Evolutionary conservation across 1,140 invertebrate genomes (phyloP), one percentile per base, ranked within the genome.

Genomic region (Zaprionus lachaisei): DNA sequence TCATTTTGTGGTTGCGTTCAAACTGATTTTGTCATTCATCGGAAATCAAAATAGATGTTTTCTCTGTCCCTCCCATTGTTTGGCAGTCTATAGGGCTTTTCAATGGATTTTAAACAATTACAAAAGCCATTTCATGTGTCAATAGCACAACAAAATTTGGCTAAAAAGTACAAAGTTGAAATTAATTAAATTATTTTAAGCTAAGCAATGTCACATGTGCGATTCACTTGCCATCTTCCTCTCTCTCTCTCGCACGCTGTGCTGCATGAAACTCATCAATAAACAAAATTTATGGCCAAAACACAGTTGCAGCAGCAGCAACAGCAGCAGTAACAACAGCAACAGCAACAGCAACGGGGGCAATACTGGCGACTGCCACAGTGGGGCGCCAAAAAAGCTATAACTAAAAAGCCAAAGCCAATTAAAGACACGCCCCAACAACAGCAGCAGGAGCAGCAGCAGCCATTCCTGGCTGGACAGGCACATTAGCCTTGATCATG

Each of bases 141-240:
- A 79, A 79, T 4, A 55, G 28, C 47, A 51, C 6, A n/a, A 72
- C 9, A 34, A 69, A 71, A 63, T 81, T 57, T 68, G 64, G 67
- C 71, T 65, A 83, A 82, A 82, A 77, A 68, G 72, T 49, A 28
- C 20, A 62, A 58, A 77, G 73, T 51, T 41, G 68, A 83, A 87
- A 80, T 86, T 87, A 86, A 86, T 86, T 77, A 66, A 82, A 86
- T 86, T 86, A 86, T 86, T 86, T 77, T 51, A 41, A 69, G 65
- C 62, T 70, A 73, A 85, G 72, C 79, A 68, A 86, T 79, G 67
- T 73, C 72, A 54, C 83, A 82, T 82, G 51, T 81, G 66, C 28
- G 47, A 60, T 74, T 54, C 9, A 17, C 22, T 38, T 9, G 20
- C 22, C 1, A 17, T 51, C 11, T 37, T 51, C 24, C 37, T 56